Percentiles rank a stretch among this genome's conserved stretches.
These are phyloP conservation scores for Microctonus aethiopoides DNA, from an alignment of 2,888 invertebrate species.

Conservation along the genomic window DNA sequence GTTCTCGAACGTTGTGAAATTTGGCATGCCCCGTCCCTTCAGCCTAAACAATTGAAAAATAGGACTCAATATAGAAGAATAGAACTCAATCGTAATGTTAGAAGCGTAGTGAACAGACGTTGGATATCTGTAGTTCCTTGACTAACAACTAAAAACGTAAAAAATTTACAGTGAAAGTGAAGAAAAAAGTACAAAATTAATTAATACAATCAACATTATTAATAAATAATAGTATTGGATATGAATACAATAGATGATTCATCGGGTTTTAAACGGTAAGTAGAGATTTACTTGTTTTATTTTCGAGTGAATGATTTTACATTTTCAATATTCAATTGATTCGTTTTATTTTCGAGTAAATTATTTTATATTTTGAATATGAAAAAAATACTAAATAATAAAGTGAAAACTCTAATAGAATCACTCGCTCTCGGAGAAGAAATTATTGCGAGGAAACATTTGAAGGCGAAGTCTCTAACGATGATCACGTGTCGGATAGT, in stretches of 20 bases:
- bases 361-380: slow-evolving; percentile 30
- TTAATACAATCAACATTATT: slow-evolving; percentile 16
- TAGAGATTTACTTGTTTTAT: slow-evolving; percentile 30
- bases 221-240: slow-evolving; percentile 29
- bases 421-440: slow-evolving; percentile 32
- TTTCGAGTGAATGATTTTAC: too few species aligned
- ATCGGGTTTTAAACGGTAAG: slow-evolving; percentile 31
- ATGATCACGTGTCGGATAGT: slow-evolving; percentile 33
- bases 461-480: slow-evolving; percentile 31
- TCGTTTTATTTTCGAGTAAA: slow-evolving; percentile 31
- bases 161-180: slow-evolving; percentile 28
- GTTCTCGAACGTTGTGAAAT: too few species aligned
- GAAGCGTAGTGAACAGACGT: slow-evolving; percentile 5
- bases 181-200: slow-evolving; percentile 30
- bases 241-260: slow-evolving; percentile 28
- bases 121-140: neutral
- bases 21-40: neutral
- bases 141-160: neutral
- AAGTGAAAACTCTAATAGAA: slow-evolving; percentile 34
- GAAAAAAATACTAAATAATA: slow-evolving; percentile 25
- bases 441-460: slow-evolving; percentile 28
- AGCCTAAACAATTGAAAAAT: neutral
- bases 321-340: too few species aligned
- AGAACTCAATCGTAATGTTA: neutral
- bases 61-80: too few species aligned